Evolutionary conservation across 2,888 invertebrate species (phyloP).

Genomic region (Spialia ferax): DNA sequence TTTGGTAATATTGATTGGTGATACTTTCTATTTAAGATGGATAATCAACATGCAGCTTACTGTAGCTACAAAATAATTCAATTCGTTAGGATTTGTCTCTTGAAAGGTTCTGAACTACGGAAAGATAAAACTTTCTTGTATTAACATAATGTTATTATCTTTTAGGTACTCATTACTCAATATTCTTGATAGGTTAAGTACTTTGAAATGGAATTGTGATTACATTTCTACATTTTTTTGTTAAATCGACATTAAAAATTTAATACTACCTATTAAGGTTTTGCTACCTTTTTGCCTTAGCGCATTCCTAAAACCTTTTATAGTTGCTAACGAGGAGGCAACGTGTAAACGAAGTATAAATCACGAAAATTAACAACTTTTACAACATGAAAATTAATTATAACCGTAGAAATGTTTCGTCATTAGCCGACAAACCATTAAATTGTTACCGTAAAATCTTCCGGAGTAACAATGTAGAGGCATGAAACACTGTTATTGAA

Average conservation of each 20-base stretch:
- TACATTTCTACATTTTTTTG: no score
- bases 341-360: background rate
- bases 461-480: background rate
- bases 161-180: no score
- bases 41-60: slow-evolving; percentile 14
- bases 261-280: no score
- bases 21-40: slow-evolving; percentile 14
- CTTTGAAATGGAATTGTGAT: no score
- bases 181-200: no score
- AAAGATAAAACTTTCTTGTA: no score
- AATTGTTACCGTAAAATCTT: slow-evolving; percentile 3
- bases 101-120: background rate
- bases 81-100: background rate
- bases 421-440: slow-evolving; percentile 5
- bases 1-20: slow-evolving; percentile 33
- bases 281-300: no score
- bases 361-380: background rate
- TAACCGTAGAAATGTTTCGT: background rate
- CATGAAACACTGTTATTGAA: slow-evolving; percentile 2
- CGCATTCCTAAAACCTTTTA: background rate
- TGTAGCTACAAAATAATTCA: slow-evolving; percentile 7
- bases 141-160: no score
- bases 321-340: background rate
- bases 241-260: no score
- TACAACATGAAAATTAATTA: background rate